Base-by-base conservation (phyloP, 2,797 vertebrate species). In the Semaprochilodus insignis region DNA sequence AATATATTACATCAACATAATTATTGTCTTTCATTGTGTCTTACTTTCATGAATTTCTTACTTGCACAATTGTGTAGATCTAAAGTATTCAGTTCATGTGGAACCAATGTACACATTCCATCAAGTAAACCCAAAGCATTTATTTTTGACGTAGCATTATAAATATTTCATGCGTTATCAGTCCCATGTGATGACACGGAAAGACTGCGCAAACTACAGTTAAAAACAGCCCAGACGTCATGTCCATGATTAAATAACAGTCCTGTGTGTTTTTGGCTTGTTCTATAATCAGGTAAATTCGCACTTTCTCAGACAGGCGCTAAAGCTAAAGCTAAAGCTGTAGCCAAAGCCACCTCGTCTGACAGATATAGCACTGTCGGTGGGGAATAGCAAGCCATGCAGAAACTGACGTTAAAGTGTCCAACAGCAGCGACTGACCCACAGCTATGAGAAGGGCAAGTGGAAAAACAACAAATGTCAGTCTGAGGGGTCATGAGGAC, bases 381-480 rank as follows among this genome's bases (percentile, higher is more conserved):
- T 90, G 88, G 87, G 86, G 90, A 89, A 78, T 86, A 83, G 89
- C 90, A 92, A 91, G 88, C 89, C 91, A 93, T 88, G 93, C 86
- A 85, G 88, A 94, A 93, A 92, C 87, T 94, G 93, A 94, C 93
- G 91, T 92, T 88, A 91, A 77, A 92, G 88, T 93, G 90, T 93
- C 93, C 87, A 74, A 89, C 87, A 94, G 93, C 91, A 89, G 91
- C 88, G 87, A 85, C 84, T 93, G 90, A 93, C 92, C 92, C 83
- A 81, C 2, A 90, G 91, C 91, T 88, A 81, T 86, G 84, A 85
- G 88, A 93, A 93, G 90, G 92, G 91, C 25, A 85, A 88, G 73
- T 23, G 86, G 83, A 88, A 91, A 90, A 91, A 91, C 92, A 92
- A 93, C 91, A 94, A 95, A 95, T 94, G 94, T 95, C 93, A 95